Evolutionary conservation across 2,888 invertebrate genomes (phyloP), one percentile per base, ranked within the genome.

Genomic region (Macrosiphum euphorbiae): DNA sequence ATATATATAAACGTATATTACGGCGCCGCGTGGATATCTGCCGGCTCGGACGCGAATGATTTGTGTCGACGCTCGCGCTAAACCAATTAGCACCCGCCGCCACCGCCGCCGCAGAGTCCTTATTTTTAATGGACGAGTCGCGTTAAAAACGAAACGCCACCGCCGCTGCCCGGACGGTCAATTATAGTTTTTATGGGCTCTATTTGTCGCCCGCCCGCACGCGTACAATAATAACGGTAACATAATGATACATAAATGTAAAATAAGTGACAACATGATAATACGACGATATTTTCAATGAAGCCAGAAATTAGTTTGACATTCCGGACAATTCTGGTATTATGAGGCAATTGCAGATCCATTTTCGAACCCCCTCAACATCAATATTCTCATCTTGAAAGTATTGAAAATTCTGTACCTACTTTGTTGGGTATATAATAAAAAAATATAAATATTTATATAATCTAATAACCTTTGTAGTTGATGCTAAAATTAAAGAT

Each of bases 1-100:
- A 50, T 2, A 5, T 67, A 5, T 47, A 10, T 11, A 47, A 0
- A 47, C 47, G 78, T 20, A 55, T 87, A 55, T 55, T 4, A 35
- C 35, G 52, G 10, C 52, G 8, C 52, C 35, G 20, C n/a, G n/a
- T 67, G 67, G 67, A 67, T 67, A 67, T 67, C 52, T 52, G 88
- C 52, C 47, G 28, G 11, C 24, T 11, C 55, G 86, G 86, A 61
- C 92, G 61, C 92, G 78, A 88, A 92, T 88, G 92, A 92, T 92
- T 92, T 84, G 88, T 88, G 92, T 92, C 55, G 88, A 88, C 92
- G 88, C 78, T 41, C 55, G 84, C 58, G 91, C 92, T 44, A 88
- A 92, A 35, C 78, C 88, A 84, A 88, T 92, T 92, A 92, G 84
- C 85, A 86, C 35, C 44, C 44, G 28, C 26, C 44, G 44, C 44